Evolutionary conservation across 2,113 vertebrate genomes (phyloP).

Genomic region (Pelodiscus sinensis): DNA sequence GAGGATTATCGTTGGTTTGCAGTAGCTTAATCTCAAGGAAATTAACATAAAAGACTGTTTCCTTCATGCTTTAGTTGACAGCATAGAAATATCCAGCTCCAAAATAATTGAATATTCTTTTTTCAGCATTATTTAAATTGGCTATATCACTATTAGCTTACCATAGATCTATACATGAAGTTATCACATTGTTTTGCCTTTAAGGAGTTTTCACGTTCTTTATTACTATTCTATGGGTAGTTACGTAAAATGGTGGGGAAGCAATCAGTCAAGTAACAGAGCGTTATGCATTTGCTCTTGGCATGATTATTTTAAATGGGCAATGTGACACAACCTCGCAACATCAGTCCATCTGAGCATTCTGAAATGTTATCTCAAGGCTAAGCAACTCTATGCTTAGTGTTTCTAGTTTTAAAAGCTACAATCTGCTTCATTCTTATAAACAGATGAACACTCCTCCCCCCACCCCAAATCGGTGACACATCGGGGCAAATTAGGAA

Average conservation of each 20-base stretch:
- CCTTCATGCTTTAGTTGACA: neutral
- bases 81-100: neutral
- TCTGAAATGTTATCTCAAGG: neutral
- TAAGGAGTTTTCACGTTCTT: neutral
- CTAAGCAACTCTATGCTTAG: no score
- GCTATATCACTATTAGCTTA: neutral
- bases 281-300: neutral
- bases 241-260: constrained; percentile 13
- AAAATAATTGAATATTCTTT: neutral
- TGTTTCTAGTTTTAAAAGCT: no score
- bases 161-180: neutral
- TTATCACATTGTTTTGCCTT: neutral
- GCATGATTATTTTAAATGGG: constrained; percentile 12
- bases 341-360: neutral
- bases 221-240: neutral
- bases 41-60: neutral
- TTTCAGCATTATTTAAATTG: neutral
- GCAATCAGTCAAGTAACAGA: neutral
- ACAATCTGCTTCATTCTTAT: no score
- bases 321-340: constrained; percentile 12
- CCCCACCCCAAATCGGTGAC: no score
- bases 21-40: neutral
- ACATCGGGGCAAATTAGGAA: no score
- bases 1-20: neutral
- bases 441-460: no score